A percentile compares a stretch with the other conserved stretches of the same genome.
These are phyloP conservation scores for Dynastes hyllus DNA, from an alignment of 2,888 invertebrate species.

Conservation along the genomic window DNA sequence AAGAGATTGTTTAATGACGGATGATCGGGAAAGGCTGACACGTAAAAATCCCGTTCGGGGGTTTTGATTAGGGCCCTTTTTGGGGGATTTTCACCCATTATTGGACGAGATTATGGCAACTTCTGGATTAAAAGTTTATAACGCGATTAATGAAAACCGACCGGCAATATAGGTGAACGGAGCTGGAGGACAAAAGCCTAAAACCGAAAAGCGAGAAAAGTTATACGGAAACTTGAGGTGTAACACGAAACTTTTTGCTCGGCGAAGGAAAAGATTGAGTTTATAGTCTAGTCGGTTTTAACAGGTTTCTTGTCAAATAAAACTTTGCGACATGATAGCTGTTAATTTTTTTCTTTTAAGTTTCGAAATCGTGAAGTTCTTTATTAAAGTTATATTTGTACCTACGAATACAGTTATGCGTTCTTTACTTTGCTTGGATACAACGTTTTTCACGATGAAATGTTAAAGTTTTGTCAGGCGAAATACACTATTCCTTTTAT, in stretches of 20 bases:
- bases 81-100: neutral
- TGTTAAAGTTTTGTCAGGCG: no score
- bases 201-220: constrained; percentile 14
- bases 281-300: no score
- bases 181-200: neutral
- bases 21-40: neutral
- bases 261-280: no score
- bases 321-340: no score
- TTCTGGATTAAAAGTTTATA: constrained; percentile 30
- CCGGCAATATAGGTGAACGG: neutral
- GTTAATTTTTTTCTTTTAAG: no score
- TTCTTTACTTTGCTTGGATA: no score
- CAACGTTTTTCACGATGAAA: no score
- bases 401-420: no score
- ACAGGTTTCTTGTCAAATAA: no score
- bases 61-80: neutral
- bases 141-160: constrained; percentile 1
- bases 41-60: neutral
- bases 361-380: no score
- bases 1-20: constrained; percentile 10
- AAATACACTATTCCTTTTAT: no score
- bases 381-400: no score
- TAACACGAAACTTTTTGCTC: neutral
- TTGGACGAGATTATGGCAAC: constrained; percentile 4
- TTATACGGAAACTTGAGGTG: neutral